A percentile compares a stretch with the other conserved stretches of the same genome.
phyloP scores from a whole-genome alignment of 2,113 vertebrate species.

The Rhabdornis inornatus region DNA sequence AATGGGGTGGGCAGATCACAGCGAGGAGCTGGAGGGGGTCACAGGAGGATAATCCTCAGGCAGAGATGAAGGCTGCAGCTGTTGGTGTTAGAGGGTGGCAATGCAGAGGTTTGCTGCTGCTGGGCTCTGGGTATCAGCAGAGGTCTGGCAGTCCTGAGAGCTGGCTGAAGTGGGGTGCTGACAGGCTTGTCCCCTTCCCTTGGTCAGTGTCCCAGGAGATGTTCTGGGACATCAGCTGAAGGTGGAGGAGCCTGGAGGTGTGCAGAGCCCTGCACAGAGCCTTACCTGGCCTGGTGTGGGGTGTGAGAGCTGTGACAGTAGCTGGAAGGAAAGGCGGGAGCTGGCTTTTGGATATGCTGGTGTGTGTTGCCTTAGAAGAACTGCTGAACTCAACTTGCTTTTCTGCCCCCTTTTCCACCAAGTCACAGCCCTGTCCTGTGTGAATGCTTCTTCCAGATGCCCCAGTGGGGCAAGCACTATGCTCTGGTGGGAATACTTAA shows the following conservation, averaged over 20 bases:
- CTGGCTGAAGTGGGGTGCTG: background rate
- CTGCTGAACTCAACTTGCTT: background rate
- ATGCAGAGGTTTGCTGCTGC: background rate
- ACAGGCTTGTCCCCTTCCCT: background rate
- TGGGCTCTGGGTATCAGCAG: background rate
- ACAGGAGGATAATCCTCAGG: constrained; percentile 30
- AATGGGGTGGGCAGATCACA: background rate
- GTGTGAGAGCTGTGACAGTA: background rate
- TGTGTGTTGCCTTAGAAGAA: background rate
- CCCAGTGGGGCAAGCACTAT: background rate
- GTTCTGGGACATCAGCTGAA: background rate
- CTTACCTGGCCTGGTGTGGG: accelerated
- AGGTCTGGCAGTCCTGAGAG: background rate
- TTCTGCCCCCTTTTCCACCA: background rate
- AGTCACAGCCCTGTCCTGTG: background rate
- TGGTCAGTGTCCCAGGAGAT: background rate
- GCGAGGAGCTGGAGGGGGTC: background rate
- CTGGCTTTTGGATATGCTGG: background rate
- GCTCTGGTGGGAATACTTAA: background rate
- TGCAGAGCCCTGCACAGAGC: background rate
- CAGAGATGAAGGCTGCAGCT: background rate
- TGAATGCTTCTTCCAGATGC: background rate
- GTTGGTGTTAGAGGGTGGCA: background rate
- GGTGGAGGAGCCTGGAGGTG: background rate
- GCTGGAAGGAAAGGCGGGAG: background rate